Evolutionary conservation across 2,113 vertebrate genomes (phyloP).

Genomic region (Taurulus bubalis): DNA sequence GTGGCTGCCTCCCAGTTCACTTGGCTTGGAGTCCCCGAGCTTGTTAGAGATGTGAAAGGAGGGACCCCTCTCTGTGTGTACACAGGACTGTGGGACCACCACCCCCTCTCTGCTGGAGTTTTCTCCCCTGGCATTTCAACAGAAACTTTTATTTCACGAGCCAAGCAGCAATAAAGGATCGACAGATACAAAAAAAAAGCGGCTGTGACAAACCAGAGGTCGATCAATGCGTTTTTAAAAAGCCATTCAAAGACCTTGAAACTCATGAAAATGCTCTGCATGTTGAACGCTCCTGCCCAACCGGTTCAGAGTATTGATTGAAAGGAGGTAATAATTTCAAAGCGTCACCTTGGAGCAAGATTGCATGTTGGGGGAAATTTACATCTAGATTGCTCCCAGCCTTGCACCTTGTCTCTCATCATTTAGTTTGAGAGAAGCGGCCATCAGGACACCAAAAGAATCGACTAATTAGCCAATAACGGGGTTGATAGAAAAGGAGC

Average conservation of each 20-base stretch:
- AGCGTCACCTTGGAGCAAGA: constrained; percentile 4
- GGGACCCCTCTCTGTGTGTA: constrained; percentile 27
- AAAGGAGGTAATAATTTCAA: neutral
- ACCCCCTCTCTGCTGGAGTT: constrained; percentile 1
- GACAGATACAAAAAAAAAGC: neutral
- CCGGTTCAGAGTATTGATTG: neutral
- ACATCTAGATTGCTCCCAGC: constrained; percentile 71
- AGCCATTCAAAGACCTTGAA: constrained; percentile 43
- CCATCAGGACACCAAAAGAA: constrained; percentile 42
- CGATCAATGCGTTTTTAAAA: constrained; percentile 45
- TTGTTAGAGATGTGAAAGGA: constrained; percentile 68
- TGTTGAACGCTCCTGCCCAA: constrained; percentile 20
- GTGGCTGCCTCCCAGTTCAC: constrained; percentile 39
- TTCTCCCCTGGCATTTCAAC: constrained; percentile 23
- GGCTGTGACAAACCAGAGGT: constrained; percentile 25
- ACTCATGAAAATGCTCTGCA: constrained; percentile 37
- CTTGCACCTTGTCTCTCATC: constrained; percentile 59
- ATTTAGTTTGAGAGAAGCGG: constrained; percentile 49
- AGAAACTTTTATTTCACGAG: constrained; percentile 22
- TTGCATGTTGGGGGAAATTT: constrained; percentile 64
- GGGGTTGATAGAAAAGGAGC: constrained; percentile 36
- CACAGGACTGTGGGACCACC: constrained; percentile 34
- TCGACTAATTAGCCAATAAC: constrained; percentile 58
- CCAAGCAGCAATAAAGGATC: constrained; percentile 11
- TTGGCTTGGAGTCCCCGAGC: constrained; percentile 55